Base-by-base conservation (phyloP, 2,797 vertebrate genomes). In the Tokudaia muenninki region DNA sequence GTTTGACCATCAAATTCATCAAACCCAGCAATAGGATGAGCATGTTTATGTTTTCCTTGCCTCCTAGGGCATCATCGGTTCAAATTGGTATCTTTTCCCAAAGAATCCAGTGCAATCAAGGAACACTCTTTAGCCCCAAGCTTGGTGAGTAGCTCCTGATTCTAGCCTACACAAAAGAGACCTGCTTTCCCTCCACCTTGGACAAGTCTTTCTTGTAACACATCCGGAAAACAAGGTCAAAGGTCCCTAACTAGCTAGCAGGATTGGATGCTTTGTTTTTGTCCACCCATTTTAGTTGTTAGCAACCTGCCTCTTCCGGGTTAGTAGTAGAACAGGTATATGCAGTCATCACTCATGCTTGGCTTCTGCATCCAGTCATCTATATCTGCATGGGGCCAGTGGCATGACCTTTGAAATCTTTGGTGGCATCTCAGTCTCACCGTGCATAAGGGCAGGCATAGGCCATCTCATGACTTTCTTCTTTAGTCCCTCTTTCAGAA, bases 301-400 rank as follows among this genome's bases (percentile, higher is more conserved):
- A 67, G 65, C 9, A 88, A 26, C 57, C 37, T 88, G 17, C 78
- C 26, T 72, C 47, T 61, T 90, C 52, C 29, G 19, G 8, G n/a
- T 17, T 3, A 4, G 8, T 4, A 37, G 16, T 24, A 9, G 1
- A 34, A 75, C 2, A 37, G 6, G 37, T 34, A 1, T 34, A 52
- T 82, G 57, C 10, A 94, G 59, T 34, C 14, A 37, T 16, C 22
- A 75, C 29, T 29, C 3, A 13, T 0, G 26, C 13, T 86, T 74
- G 12, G 31, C 61, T 94, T 97, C 79, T 55, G 31, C 75, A 61
- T 86, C 47, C 22, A 87, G n/a, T 55, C 6, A 44, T 65, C 80
- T 92, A 44, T 65, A 77, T 92, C 24, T 61, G 17, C 26, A 13
- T 41, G 0, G n/a, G 47, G 29, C 21, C 13, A 84, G 34, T 21